Percentiles rank a stretch among this genome's conserved stretches.
These are phyloP conservation scores for Hirtodrosophila duncani DNA, from an alignment of 2,888 invertebrate genomes.

Conservation along the genomic window DNA sequence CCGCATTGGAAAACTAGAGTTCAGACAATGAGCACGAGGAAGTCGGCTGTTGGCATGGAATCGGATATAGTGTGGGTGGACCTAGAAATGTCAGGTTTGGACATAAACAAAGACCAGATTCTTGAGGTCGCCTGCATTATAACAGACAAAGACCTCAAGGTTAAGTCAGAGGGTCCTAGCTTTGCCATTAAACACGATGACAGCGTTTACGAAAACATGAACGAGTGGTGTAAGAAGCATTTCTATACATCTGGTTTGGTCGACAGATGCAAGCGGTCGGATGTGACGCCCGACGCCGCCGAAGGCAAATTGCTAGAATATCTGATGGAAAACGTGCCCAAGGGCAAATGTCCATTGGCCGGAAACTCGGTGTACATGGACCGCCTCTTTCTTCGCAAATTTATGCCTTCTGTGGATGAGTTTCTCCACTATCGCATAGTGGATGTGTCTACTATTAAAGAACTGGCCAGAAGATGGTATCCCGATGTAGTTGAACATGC, in stretches of 20 bases:
- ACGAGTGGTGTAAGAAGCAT: constrained; percentile 89
- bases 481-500: constrained; percentile 80
- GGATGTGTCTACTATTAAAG: constrained; percentile 94
- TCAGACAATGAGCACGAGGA: constrained; percentile 38
- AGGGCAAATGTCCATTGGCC: constrained; percentile 86
- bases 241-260: constrained; percentile 92
- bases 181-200: constrained; percentile 89
- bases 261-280: constrained; percentile 85
- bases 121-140: constrained; percentile 94
- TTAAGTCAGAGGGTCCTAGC: constrained; percentile 86
- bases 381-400: constrained; percentile 87
- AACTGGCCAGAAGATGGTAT: constrained; percentile 89
- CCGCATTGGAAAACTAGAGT: too few relatives aligned
- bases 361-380: constrained; percentile 95
- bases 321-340: constrained; percentile 80
- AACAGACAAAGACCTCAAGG: constrained; percentile 88
- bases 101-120: constrained; percentile 87
- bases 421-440: constrained; percentile 95
- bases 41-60: not conserved
- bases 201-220: constrained; percentile 86
- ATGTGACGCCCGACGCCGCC: constrained; percentile 82
- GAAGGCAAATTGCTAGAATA: constrained; percentile 86
- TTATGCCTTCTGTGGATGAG: constrained; percentile 86
- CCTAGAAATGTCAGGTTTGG: constrained; percentile 94
- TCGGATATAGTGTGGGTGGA: constrained; percentile 85